Percentiles rank a stretch among this genome's conserved stretches.
These are phyloP conservation scores for Microctenopoma lineatum DNA, from an alignment of 2,797 vertebrate species.

Conservation along the genomic window DNA sequence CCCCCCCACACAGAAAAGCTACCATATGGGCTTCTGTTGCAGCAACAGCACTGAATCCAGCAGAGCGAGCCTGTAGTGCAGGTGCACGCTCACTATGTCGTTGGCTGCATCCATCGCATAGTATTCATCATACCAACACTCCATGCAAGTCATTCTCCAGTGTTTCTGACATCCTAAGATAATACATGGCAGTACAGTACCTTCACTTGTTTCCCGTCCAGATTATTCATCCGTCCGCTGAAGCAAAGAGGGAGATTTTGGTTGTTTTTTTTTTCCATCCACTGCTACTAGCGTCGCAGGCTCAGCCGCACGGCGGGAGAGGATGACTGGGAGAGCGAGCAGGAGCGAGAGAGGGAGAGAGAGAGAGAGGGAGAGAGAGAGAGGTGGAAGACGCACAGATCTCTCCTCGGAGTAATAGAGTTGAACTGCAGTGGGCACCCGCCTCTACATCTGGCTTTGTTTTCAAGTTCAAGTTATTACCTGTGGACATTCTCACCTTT, in stretches of 20 bases:
- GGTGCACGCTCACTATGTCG: conserved; percentile 59
- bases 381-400: conserved; percentile 49
- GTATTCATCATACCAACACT: conserved; percentile 20
- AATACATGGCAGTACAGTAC: conserved; percentile 54
- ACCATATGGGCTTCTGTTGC: conserved; percentile 66
- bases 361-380: conserved; percentile 29
- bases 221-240: conserved; percentile 53
- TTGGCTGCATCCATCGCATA: conserved; percentile 33
- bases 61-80: conserved; percentile 61
- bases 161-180: not conserved
- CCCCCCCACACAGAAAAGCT: conserved; percentile 1
- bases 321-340: conserved; percentile 56
- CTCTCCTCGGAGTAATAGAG: conserved; percentile 61
- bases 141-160: not conserved
- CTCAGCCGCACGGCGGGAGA: conserved; percentile 71
- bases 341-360: conserved; percentile 34
- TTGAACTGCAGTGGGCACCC: conserved; percentile 66
- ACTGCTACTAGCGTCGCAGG: conserved; percentile 71
- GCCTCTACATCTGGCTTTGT: conserved; percentile 42
- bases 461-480: conserved; percentile 13
- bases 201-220: conserved; percentile 61
- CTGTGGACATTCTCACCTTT: conserved; percentile 5
- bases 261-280: conserved; percentile 42
- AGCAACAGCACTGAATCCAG: conserved; percentile 53
- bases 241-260: conserved; percentile 44